Base-by-base conservation (phyloP, 1,140 invertebrate species). In the Caenorhabditis tropicalis region DNA sequence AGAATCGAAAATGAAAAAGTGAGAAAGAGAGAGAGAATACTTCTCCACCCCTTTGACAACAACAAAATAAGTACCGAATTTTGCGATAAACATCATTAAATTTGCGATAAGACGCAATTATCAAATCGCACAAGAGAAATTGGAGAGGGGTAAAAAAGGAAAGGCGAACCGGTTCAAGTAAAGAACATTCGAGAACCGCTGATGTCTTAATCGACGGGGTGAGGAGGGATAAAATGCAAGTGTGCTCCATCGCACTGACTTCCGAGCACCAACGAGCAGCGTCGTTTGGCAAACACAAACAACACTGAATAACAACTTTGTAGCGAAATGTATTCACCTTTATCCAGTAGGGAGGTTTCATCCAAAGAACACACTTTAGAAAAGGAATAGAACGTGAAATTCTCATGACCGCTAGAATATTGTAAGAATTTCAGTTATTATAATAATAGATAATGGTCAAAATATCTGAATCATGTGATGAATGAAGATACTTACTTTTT, bases 181-280 rank as follows among this genome's bases (percentile, higher is more conserved):
- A 10, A 39, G 65, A 74, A 39, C 29, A 36, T 43, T 74, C 36
- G 36, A 74, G 65, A 74, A 74, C n/a, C 65, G 65, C 36, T 27
- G 16, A 36, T 27, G 24, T 24, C n/a, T 31, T 39, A 31, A 24
- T 74, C 15, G 29, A 36, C 36, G 29, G 15, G 27, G 6, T 6
- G 58, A 19, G 65, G 12, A n/a, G 10, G n/a, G 36, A n/a, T 15
- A n/a, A n/a, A n/a, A 74, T 36, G 65, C 33, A 74, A 74, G n/a
- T 15, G 36, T 12, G 65, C 65, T n/a, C 65, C 21, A 24, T 15
- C 21, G 65, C 19, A 43, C 65, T 16, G 29, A 21, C 58, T 65
- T 65, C 58, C 65, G 36, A 74, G 36, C 65, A 74, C 65, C 65
- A 43, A 74, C n/a, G 29, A 74, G 65, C 65, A 74, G 29, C 19